Evolutionary conservation across 2,113 vertebrate genomes (phyloP), one percentile per base, ranked within the genome.

Genomic region (Genyomyrus donnyi): DNA sequence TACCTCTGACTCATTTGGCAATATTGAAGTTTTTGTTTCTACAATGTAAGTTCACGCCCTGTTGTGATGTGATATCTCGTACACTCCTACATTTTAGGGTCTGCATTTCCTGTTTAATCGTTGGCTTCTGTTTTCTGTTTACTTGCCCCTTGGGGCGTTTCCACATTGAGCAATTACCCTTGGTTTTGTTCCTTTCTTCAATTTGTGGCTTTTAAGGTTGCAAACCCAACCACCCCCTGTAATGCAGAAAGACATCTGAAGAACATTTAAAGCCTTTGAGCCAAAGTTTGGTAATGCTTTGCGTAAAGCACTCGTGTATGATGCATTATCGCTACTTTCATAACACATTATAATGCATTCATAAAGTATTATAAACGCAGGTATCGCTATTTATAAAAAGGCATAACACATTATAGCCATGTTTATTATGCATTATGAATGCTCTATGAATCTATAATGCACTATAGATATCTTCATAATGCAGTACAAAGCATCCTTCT

Each of bases 61-160:
- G 5, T 48, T 77, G n/a, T 39, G 13, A 48, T 89, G 31, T 84
- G 19, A 21, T 84, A 53, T 84, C 49, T 84, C 19, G 10, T 42
- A 52, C 6, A 87, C 27, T 39, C 88, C 1, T 89, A 24, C 31
- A 35, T 89, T 50, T 19, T 6, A 31, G 74, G 74, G 39, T 35
- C 74, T 89, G 48, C 48, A 58, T 52, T 89, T 89, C 88, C 88
- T 89, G 88, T 42, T 31, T 84, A 89, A 89, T 84, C 74, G 56
- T 46, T 45, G 48, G 27, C 46, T 88, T 48, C 62, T 88, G 88
- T 74, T 50, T 88, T 39, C 45, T 88, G 88, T 89, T 58, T 89
- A 45, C 88, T 24, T 17, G 11, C 74, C 31, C 74, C 24, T 39
- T 17, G 49, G 49, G 48, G 66, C 24, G 2, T 80, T 21, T 62